Base-by-base conservation (phyloP, 2,113 vertebrate genomes). In the Orthonyx spaldingii region DNA sequence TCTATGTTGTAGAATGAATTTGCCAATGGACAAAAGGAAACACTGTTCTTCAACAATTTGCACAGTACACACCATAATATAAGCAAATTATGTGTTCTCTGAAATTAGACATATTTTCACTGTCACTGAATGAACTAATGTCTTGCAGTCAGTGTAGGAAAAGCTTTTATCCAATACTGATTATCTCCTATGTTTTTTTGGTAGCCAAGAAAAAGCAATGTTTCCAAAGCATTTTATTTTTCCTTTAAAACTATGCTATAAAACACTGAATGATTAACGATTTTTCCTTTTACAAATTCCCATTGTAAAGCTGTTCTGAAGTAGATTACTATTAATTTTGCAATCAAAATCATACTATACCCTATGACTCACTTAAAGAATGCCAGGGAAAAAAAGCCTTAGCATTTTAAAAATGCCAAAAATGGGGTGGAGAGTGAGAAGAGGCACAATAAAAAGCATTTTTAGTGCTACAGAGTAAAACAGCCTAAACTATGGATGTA, bases 261-360 rank as follows among this genome's bases (percentile, higher is more conserved):
- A 91, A 89, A 13, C 1, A 7, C 10, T 21, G 42, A 89, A 66
- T 30, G 21, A 94, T 85, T 75, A 86, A 92, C 26, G 32, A 86
- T 39, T 92, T 92, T 81, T 59, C 37, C 74, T 87, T 93, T 90
- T 37, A 81, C 46, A 93, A 78, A 55, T 59, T 89, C 46, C 42
- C 42, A 64, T 44, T 68, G 49, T 69, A 88, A 83, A 94, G 89
- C 19, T 91, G 33, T 91, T 87, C 50, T 53, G 46, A 96, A 91
- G 22, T 15, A 87, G n/a, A 81, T 92, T 77, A 86, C 28, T 92
- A 83, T 53, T 80, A 89, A 72, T 95, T 79, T 89, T 91, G 59
- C 63, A 84, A 92, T 92, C 84, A 94, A 81, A 84, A 69, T 63
- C 80, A 53, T 53, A 65, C 76, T 74, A 77, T 5, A 28, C 16